These are phyloP conservation scores for Brevimyrus niger DNA, from an alignment of 2,113 vertebrate species.

Conservation along the genomic window DNA sequence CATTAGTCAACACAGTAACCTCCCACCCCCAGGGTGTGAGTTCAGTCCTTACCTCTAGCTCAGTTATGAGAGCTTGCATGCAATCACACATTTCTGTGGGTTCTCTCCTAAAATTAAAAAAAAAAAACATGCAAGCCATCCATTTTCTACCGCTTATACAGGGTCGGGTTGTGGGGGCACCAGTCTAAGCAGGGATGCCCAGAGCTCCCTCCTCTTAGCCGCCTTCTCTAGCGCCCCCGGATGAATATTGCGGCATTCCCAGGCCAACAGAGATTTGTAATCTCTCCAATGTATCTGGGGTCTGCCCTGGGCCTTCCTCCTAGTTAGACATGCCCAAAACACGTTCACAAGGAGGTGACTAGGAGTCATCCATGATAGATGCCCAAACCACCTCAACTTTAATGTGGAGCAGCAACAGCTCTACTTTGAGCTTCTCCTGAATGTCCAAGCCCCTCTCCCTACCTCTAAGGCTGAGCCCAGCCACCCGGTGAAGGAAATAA, in stretches of 20 bases:
- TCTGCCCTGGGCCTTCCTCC: background rate
- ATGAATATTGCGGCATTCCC: too few relatives aligned
- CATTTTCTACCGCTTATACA: too few relatives aligned
- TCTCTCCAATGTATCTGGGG: background rate
- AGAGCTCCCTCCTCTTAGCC: too few relatives aligned
- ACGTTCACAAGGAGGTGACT: too few relatives aligned
- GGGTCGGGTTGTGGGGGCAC: background rate
- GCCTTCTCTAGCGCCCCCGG: too few relatives aligned
- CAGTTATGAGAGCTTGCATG: background rate
- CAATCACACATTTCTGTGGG: background rate
- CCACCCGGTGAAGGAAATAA: background rate
- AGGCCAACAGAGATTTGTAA: too few relatives aligned
- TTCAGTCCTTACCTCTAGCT: background rate
- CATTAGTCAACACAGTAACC: background rate
- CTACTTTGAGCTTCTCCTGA: background rate
- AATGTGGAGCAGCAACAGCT: background rate
- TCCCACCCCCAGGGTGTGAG: background rate
- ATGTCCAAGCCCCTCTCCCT: background rate
- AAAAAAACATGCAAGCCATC: background rate
- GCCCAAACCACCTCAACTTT: background rate
- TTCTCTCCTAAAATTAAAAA: background rate
- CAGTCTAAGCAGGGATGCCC: background rate
- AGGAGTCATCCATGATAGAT: background rate
- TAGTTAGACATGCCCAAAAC: too few relatives aligned
- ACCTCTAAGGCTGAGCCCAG: background rate